A percentile compares a stretch with the other conserved stretches of the same genome.
Conservation (phyloP, 2,888 invertebrate species). For the Tinea semifulvella region DNA sequence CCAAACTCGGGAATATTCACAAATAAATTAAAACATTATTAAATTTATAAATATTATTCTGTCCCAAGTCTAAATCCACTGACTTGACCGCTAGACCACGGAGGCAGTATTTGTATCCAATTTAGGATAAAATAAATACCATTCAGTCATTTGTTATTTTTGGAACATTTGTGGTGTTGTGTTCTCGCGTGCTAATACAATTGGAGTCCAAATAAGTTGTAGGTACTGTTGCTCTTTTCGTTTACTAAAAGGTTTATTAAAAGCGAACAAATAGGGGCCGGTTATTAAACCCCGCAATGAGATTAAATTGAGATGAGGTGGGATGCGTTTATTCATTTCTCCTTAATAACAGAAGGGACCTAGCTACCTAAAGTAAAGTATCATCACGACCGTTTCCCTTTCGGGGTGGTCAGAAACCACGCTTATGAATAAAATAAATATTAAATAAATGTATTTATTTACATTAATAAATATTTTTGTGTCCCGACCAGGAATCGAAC, state of each 20-base stretch:
- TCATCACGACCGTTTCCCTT: too few relatives aligned
- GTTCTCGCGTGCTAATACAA: conserved; percentile 44
- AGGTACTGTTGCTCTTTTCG: conserved; percentile 51
- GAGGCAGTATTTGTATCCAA: not conserved
- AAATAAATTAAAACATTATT: not conserved
- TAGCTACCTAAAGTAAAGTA: too few relatives aligned
- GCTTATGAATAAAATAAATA: too few relatives aligned
- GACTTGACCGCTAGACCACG: too few relatives aligned
- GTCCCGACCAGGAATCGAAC: too few relatives aligned
- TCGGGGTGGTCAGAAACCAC: too few relatives aligned
- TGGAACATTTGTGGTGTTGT: conserved; percentile 40
- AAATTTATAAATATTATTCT: not conserved
- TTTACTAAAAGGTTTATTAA: conserved; percentile 46
- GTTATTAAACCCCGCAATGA: not conserved
- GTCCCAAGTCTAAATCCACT: not conserved
- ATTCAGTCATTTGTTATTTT: not conserved
- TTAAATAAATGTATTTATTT: too few relatives aligned
- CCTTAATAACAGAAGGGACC: too few relatives aligned
- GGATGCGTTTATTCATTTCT: too few relatives aligned
- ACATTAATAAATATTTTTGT: too few relatives aligned
- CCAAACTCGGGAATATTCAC: not conserved
- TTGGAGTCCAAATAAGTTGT: conserved; percentile 43
- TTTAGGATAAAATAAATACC: not conserved
- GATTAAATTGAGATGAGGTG: too few relatives aligned
- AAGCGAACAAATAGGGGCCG: conserved; percentile 21